Evolutionary conservation across 37 sponge, comb jelly and placozoan species (phyloP), one percentile per base, ranked within the genome.

Genomic region (Mnemiopsis leidyi): DNA sequence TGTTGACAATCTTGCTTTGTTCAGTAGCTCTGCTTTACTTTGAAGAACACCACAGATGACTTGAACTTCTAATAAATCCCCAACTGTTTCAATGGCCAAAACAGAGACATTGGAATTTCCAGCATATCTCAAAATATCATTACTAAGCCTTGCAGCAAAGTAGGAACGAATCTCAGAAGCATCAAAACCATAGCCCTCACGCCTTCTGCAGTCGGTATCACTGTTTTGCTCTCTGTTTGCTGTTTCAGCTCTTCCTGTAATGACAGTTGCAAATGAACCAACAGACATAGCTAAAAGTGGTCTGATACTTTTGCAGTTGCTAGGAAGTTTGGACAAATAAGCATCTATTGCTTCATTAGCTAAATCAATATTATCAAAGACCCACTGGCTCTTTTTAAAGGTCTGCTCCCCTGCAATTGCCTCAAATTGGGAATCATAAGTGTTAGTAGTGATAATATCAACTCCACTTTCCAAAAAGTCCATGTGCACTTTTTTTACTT

Each of bases 211-310:
- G 1, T 77, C 79, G 0, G 3, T 20, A 9, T 32, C 79, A 16
- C 16, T 36, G 0, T 26, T 36, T 20, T 32, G 35, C 18, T 77
- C 79, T 32, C 79, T 28, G 35, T 77, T 77, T 13, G 79, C 79
- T 2, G 79, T 77, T 34, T 77, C 79, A 31, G 79, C 79, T 3
- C 79, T 28, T 13, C 79, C 79, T 0, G 20, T 77, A 3, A 77
- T 77, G 0, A 1, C 36, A 1, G 79, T 77, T 16, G 79, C 26
- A 77, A 77, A 28, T 5, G 79, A 77, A 77, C 79, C 32, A 26
- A 77, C 79, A 77, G 79, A 28, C 79, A 77, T 34, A 3, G 79
- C 79, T 36, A 77, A 32, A 5, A 77, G 35, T 77, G 79, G 79
- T 77, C 79, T 31, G 33, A 34, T 1, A 28, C 9, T 20, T 0